Evolutionary conservation across 2,797 vertebrate genomes (phyloP).

Genomic region (Danio aesculapii): DNA sequence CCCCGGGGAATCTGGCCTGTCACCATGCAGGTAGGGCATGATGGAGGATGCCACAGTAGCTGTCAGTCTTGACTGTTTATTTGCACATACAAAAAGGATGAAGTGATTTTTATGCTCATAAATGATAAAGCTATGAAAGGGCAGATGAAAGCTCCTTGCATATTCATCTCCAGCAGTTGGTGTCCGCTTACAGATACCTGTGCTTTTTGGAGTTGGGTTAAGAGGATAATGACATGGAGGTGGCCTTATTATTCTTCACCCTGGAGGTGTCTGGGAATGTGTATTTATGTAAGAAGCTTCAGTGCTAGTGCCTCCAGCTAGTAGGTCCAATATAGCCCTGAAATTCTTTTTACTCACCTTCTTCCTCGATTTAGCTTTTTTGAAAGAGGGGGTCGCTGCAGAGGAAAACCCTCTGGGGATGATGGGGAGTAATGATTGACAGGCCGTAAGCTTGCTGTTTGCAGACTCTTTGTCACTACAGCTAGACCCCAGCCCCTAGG

Average conservation of each 20-base stretch:
- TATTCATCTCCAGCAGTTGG: conserved; percentile 14
- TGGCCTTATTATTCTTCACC: conserved; percentile 51
- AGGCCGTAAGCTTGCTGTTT: conserved; percentile 61
- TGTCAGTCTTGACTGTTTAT: conserved; percentile 41
- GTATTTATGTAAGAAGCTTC: conserved; percentile 52
- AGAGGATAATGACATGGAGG: conserved; percentile 48
- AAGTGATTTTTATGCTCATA: conserved; percentile 30
- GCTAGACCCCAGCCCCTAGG: conserved; percentile 56
- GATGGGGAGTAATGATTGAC: conserved; percentile 60
- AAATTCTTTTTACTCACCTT: conserved; percentile 57
- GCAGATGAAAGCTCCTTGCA: conserved; percentile 1
- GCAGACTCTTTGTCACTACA: conserved; percentile 54
- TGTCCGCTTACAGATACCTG: conserved; percentile 28
- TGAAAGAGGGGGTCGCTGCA: conserved; percentile 52
- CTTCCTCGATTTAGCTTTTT: conserved; percentile 59
- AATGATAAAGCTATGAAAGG: conserved; percentile 42
- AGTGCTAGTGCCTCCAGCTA: conserved; percentile 58
- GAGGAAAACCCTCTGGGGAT: conserved; percentile 59
- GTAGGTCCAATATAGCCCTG: conserved; percentile 58
- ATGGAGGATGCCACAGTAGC: conserved; percentile 34
- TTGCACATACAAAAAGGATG: conserved; percentile 4
- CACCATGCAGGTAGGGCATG: conserved; percentile 46
- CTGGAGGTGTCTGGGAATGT: conserved; percentile 41
- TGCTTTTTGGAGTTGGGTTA: conserved; percentile 24
- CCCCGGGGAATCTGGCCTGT: conserved; percentile 45